Conservation (phyloP, 2,888 invertebrate species). For the Drosophila neoperkinsi region DNA sequence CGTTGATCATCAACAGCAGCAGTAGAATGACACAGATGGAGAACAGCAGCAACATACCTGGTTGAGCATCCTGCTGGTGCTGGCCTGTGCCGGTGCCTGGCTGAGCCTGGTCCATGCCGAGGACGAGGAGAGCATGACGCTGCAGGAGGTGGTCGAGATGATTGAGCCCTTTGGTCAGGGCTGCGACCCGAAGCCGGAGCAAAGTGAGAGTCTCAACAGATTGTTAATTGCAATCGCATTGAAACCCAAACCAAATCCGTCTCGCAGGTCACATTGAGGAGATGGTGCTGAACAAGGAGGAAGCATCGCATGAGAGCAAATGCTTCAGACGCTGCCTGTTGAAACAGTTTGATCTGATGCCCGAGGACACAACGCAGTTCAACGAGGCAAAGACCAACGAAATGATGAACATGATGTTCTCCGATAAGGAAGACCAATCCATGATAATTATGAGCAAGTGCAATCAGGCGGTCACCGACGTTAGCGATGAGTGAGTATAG, state of each 20-base stretch:
- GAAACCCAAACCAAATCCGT: background rate
- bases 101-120: constrained; percentile 19
- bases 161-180: constrained; percentile 60
- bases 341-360: constrained; percentile 77
- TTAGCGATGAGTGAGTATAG: constrained; percentile 69
- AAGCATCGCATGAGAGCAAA: constrained; percentile 72
- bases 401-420: constrained; percentile 69
- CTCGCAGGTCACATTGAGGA: constrained; percentile 66
- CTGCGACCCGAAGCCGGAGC: constrained; percentile 60
- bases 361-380: constrained; percentile 35
- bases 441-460: constrained; percentile 48
- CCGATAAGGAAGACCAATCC: constrained; percentile 51
- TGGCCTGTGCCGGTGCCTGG: constrained; percentile 37
- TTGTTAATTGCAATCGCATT: background rate
- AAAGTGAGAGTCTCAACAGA: constrained; percentile 41
- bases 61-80: constrained; percentile 22
- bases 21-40: constrained; percentile 14
- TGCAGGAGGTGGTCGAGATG: constrained; percentile 64
- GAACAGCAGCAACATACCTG: constrained; percentile 18
- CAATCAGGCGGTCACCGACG: constrained; percentile 47
- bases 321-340: constrained; percentile 83
- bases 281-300: constrained; percentile 66
- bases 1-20: background rate
- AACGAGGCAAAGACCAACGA: constrained; percentile 56
- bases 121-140: constrained; percentile 54